phyloP scores from a whole-genome alignment of 92 coral and sea anemone genomes.

The Desmophyllum pertusum region DNA sequence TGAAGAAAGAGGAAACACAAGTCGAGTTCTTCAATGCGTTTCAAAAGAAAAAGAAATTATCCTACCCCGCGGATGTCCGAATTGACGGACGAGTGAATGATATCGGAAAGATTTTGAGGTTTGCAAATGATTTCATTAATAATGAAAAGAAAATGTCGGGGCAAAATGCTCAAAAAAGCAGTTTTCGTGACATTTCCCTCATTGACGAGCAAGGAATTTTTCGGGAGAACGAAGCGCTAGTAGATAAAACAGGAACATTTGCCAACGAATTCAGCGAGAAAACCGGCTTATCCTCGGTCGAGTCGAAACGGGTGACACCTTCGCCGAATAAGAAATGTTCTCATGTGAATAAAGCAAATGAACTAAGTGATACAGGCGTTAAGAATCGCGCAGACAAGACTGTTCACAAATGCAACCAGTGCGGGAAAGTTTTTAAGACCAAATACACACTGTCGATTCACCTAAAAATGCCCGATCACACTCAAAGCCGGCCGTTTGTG shows the following conservation, averaged over 20 bases:
- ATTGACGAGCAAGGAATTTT: conserved; percentile 38
- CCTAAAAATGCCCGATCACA: conserved; percentile 97
- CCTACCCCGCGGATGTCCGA: conserved; percentile 66
- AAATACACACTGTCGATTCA: conserved; percentile 96
- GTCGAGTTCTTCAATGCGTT: conserved; percentile 26
- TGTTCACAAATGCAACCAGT: conserved; percentile 88
- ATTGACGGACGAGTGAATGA: conserved; percentile 60
- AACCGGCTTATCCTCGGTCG: neutral
- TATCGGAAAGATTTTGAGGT: conserved; percentile 68
- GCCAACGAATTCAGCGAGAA: conserved; percentile 36
- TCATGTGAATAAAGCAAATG: conserved; percentile 43
- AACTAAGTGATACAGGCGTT: conserved; percentile 34
- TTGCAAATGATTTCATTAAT: conserved; percentile 84
- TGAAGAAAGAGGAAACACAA: conserved; percentile 25
- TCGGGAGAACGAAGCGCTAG: conserved; percentile 28
- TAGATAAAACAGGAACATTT: conserved; percentile 19
- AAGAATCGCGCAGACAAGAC: conserved; percentile 65
- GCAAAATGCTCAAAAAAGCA: conserved; percentile 28
- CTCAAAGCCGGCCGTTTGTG: conserved; percentile 93
- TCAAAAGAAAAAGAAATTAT: conserved; percentile 61
- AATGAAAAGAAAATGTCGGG: conserved; percentile 88
- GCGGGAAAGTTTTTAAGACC: conserved; percentile 95
- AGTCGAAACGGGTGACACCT: conserved; percentile 23
- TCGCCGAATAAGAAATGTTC: conserved; percentile 18
- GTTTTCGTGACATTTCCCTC: conserved; percentile 30